These are phyloP conservation scores for Lophius piscatorius DNA, from an alignment of 2,113 vertebrate genomes.

Conservation along the genomic window DNA sequence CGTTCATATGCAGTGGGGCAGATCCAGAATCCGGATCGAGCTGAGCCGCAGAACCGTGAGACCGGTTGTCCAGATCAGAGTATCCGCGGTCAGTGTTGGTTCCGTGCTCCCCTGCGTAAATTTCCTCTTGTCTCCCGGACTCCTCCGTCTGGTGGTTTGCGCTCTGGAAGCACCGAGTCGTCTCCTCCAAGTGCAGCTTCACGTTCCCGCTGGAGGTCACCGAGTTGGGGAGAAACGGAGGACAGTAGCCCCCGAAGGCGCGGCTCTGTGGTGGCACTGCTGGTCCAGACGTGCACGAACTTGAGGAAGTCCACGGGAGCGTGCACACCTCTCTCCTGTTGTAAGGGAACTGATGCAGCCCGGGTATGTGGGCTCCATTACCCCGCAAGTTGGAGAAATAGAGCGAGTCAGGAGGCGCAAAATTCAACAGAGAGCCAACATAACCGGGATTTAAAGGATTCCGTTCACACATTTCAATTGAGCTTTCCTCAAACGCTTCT, in stretches of 20 bases:
- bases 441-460: slow-evolving; percentile 93
- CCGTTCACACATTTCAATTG: slow-evolving; percentile 96
- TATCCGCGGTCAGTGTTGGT: slow-evolving; percentile 77
- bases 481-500: slow-evolving; percentile 84
- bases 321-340: slow-evolving; percentile 86
- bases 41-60: slow-evolving; percentile 78
- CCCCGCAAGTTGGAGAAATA: slow-evolving; percentile 91
- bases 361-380: slow-evolving; percentile 90
- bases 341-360: slow-evolving; percentile 89
- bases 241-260: slow-evolving; percentile 84
- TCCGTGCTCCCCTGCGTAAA: slow-evolving; percentile 78
- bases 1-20: slow-evolving; percentile 78
- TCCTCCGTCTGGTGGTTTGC: slow-evolving; percentile 80
- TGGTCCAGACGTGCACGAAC: slow-evolving; percentile 84
- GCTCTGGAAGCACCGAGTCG: slow-evolving; percentile 82
- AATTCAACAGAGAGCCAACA: slow-evolving; percentile 92
- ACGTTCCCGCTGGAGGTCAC: slow-evolving; percentile 64
- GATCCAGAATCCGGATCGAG: slow-evolving; percentile 80
- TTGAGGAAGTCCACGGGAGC: slow-evolving; percentile 89
- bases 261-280: slow-evolving; percentile 80
- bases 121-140: slow-evolving; percentile 75
- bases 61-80: slow-evolving; percentile 79
- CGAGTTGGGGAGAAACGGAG: slow-evolving; percentile 86
- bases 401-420: slow-evolving; percentile 89
- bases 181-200: slow-evolving; percentile 85